These are phyloP conservation scores for Invenusta paracnida DNA, from an alignment of 2,888 invertebrate genomes.

Conservation along the genomic window DNA sequence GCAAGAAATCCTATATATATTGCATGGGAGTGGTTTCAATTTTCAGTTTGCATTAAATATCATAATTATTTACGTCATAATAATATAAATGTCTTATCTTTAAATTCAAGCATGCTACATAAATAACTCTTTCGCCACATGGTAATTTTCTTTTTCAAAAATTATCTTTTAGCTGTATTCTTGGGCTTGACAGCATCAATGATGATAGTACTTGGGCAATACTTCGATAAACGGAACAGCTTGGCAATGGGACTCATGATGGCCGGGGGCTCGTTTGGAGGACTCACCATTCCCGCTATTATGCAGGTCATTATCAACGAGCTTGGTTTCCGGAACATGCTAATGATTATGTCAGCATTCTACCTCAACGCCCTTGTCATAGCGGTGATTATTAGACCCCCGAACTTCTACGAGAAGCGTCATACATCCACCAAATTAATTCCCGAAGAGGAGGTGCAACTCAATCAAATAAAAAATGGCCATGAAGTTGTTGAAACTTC, in stretches of 20 bases:
- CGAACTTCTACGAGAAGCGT: background rate
- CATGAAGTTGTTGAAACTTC: background rate
- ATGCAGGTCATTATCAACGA: background rate
- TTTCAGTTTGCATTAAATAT: too few species aligned
- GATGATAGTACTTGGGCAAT: background rate
- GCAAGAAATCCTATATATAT: too few species aligned
- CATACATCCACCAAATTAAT: background rate
- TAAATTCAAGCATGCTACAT: too few species aligned
- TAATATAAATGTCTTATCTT: too few species aligned
- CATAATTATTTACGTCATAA: too few species aligned
- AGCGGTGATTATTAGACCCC: background rate
- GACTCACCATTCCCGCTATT: background rate
- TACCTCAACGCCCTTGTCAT: background rate
- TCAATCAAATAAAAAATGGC: background rate
- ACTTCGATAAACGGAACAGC: background rate
- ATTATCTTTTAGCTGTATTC: too few species aligned
- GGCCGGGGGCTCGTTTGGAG: background rate
- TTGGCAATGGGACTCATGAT: background rate
- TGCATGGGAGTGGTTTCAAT: too few species aligned
- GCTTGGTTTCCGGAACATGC: background rate
- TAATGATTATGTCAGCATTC: background rate
- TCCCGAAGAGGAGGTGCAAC: background rate
- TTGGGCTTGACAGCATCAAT: background rate
- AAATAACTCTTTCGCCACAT: too few species aligned
- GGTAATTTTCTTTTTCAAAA: too few species aligned